A percentile compares a stretch with the other conserved stretches of the same genome.
phyloP scores from a whole-genome alignment of 2,113 vertebrate species.

The Nothocercus julius region DNA sequence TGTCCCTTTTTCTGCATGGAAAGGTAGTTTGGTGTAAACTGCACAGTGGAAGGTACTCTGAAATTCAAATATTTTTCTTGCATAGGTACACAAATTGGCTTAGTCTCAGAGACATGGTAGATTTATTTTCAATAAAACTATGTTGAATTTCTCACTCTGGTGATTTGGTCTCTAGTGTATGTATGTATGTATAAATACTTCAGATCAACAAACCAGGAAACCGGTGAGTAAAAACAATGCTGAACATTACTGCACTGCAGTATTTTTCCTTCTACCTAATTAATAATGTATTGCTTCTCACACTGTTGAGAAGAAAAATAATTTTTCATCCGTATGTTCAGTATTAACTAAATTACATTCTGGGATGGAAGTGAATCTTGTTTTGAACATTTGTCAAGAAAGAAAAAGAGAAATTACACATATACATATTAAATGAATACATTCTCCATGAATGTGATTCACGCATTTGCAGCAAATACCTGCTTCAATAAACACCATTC shows the following conservation, averaged over 20 bases:
- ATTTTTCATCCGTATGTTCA: constrained; percentile 22
- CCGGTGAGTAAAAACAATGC: constrained; percentile 7
- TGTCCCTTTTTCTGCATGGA: not conserved
- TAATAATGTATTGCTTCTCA: constrained; percentile 62
- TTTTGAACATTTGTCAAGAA: constrained; percentile 23
- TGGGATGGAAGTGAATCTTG: not conserved
- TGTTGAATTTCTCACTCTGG: not conserved
- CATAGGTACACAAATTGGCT: accelerated
- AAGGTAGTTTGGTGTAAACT: not conserved
- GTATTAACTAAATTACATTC: constrained; percentile 49
- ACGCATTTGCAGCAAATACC: not conserved
- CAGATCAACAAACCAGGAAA: constrained; percentile 11
- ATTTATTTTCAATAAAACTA: not conserved
- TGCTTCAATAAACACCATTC: not conserved
- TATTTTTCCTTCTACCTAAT: constrained; percentile 35
- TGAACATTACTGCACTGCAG: constrained; percentile 50
- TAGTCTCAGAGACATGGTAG: not conserved
- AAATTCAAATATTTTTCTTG: not conserved
- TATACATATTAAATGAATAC: not conserved
- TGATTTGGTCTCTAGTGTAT: not conserved
- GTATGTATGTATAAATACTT: not conserved
- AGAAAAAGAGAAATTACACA: constrained; percentile 27
- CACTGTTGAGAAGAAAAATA: constrained; percentile 51
- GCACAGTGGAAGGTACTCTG: not conserved
- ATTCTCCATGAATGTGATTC: not conserved